Conservation (phyloP, 2,888 invertebrate genomes). For the Odontocolon sp. region DNA sequence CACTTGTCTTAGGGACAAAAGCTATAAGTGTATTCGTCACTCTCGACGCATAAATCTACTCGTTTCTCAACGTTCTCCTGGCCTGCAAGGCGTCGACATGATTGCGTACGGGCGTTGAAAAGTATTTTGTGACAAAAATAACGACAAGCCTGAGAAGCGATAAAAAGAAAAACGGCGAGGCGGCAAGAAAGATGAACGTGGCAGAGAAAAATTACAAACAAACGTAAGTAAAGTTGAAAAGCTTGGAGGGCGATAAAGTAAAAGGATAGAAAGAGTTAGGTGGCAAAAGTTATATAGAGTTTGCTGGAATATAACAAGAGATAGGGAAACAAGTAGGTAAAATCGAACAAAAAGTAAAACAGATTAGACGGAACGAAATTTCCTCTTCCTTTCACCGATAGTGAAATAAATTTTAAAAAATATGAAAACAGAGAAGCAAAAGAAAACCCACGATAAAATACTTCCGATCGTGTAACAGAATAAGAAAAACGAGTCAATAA, state of each 20-base stretch:
- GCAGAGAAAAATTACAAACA: conserved; percentile 10
- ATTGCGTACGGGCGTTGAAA: conserved; percentile 12
- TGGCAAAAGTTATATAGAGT: background rate
- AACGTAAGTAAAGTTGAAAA: background rate
- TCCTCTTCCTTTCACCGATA: no score
- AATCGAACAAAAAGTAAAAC: no score
- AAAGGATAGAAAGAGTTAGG: background rate
- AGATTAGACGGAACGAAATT: no score
- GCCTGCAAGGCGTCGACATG: background rate
- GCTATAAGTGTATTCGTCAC: no score
- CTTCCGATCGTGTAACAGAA: no score
- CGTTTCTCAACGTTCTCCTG: background rate
- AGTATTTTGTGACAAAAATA: conserved; percentile 16
- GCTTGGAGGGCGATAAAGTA: background rate
- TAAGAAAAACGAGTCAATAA: background rate
- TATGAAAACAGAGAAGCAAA: background rate
- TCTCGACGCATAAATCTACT: conserved; percentile 19
- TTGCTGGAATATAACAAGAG: no score
- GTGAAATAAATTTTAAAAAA: no score
- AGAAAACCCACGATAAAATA: background rate
- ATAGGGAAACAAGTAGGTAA: no score
- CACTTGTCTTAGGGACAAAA: no score
- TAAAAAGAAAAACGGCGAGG: background rate
- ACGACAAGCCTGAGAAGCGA: background rate
- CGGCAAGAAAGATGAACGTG: conserved; percentile 14